Conservation (phyloP, 2,797 vertebrate genomes). For the Periparus ater region DNA sequence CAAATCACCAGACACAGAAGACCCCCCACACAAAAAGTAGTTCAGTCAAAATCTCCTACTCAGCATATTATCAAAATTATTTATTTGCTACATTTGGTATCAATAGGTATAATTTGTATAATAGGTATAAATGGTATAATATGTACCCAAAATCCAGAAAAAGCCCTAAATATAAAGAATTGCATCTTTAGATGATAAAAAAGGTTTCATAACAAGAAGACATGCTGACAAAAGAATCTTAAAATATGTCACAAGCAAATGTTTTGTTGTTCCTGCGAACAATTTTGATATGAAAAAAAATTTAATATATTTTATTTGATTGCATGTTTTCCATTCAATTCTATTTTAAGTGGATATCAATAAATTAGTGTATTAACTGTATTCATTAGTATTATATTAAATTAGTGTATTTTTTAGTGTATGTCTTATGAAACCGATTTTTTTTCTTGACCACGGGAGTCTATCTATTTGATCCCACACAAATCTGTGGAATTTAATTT, state of each 20-base stretch:
- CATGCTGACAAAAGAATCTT: not conserved
- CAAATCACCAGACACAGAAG: slow-evolving; percentile 17
- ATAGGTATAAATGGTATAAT: too few relatives aligned
- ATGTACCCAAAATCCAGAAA: not conserved
- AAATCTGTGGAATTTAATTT: not conserved
- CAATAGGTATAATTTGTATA: not conserved
- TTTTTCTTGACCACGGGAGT: not conserved
- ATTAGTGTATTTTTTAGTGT: not conserved
- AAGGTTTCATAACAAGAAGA: not conserved
- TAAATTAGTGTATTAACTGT: not conserved
- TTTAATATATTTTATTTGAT: not conserved
- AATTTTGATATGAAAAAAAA: not conserved
- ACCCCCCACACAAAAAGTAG: not conserved
- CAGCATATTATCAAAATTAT: not conserved
- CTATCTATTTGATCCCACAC: not conserved
- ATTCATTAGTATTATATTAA: too few relatives aligned
- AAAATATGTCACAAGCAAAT: not conserved
- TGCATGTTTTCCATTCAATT: not conserved
- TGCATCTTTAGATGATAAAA: not conserved
- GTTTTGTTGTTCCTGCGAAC: not conserved
- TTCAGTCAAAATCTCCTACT: not conserved
- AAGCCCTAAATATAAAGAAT: not conserved
- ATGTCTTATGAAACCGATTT: not conserved
- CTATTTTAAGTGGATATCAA: not conserved
- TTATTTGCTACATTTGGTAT: not conserved